Evolutionary conservation across 2,888 invertebrate species (phyloP), one percentile per base, ranked within the genome.

Genomic region (Entomobrya multifasciata): DNA sequence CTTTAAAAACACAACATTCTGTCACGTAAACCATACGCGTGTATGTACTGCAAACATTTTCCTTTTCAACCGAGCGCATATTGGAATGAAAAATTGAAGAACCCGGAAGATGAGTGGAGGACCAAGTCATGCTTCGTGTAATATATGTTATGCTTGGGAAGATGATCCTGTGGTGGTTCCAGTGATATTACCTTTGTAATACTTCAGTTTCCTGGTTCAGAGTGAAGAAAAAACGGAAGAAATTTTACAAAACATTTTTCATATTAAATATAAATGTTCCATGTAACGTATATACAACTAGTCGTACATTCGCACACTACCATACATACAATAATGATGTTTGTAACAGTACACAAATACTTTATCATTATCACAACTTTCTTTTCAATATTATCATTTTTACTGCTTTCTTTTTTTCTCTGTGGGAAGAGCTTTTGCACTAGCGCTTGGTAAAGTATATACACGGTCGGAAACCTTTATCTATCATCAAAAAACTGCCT

Each of bases 121-220:
- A 44, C 22, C 22, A 41, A 22, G 57, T 15, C 22, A 41, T 41
- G 57, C 36, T 52, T 62, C 25, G 41, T 77, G 77, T 77, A 22
- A 36, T 57, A 77, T 57, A 60, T 57, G 44, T 77, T 41, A 20
- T 77, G 57, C n/a, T 65, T 17, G 17, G n/a, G 44, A n/a, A 15
- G 47, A 55, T 70, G 52, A 80, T 80, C 17, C 36, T 70, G 67
- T 30, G n/a, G n/a, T n/a, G n/a, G n/a, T n/a, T n/a, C n/a, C n/a
- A n/a, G n/a, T n/a, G n/a, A n/a, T n/a, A n/a, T n/a, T n/a, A n/a
- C n/a, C n/a, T n/a, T n/a, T n/a, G n/a, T n/a, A n/a, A n/a, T n/a
- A n/a, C n/a, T n/a, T n/a, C n/a, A n/a, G n/a, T 5, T 17, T 44
- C 17, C n/a, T 5, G 36, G 6, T 41, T 25, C 17, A 41, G 20